Percentiles rank a stretch among this genome's conserved stretches.
Evolutionary conservation across 1,140 invertebrate genomes (phyloP).

Genomic region (Ridgeia piscesae): DNA sequence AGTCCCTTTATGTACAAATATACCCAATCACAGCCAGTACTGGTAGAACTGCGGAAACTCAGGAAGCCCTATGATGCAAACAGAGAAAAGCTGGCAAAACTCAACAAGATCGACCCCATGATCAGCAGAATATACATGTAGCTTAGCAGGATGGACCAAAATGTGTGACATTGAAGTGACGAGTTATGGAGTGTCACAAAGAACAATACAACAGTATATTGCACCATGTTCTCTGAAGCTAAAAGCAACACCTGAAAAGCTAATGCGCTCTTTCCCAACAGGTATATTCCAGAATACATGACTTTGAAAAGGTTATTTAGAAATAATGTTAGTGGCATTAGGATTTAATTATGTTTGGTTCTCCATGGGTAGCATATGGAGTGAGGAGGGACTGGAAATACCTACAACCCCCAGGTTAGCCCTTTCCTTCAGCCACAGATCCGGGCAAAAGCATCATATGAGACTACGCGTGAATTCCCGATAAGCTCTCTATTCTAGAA

Average conservation of each 20-base stretch:
- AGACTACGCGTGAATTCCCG: neutral
- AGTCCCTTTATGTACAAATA: neutral
- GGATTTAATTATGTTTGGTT: neutral
- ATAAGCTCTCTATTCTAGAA: neutral
- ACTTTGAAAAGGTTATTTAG: neutral
- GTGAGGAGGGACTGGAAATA: neutral
- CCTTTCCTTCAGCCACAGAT: neutral
- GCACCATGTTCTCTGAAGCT: neutral
- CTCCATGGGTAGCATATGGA: neutral
- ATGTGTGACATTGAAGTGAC: neutral
- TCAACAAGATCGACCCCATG: neutral
- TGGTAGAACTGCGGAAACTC: neutral
- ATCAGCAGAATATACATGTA: neutral
- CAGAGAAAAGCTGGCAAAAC: neutral
- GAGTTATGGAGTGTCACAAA: neutral
- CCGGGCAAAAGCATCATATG: neutral
- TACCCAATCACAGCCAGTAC: neutral
- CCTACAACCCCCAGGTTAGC: neutral
- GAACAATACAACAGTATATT: neutral
- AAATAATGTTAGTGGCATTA: neutral
- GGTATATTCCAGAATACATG: neutral
- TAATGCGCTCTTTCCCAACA: neutral
- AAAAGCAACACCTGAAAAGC: neutral
- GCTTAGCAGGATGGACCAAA: neutral
- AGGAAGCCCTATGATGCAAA: neutral